These are phyloP conservation scores for Steatocranus sp. DNA, from an alignment of 2,797 vertebrate species.

Conservation along the genomic window DNA sequence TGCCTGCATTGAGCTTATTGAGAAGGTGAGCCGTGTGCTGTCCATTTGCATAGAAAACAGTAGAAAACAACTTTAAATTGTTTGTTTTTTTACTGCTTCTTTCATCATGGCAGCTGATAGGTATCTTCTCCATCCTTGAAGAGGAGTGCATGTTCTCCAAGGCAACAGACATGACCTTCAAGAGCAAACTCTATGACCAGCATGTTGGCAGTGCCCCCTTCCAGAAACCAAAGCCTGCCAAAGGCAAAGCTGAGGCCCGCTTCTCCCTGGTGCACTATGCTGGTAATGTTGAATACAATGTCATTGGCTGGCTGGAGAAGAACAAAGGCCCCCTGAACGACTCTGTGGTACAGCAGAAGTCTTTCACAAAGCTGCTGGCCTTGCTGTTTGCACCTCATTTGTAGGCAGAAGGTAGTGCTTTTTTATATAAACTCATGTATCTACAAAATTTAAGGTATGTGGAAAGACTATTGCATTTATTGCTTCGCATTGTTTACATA, in stretches of 20 bases:
- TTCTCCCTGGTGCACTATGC: slow-evolving; percentile 79
- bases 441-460: neutral
- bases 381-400: slow-evolving; percentile 67
- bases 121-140: slow-evolving; percentile 79
- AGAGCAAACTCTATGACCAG: slow-evolving; percentile 81
- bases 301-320: slow-evolving; percentile 80
- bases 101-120: slow-evolving; percentile 78
- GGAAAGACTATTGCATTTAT: neutral
- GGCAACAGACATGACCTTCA: slow-evolving; percentile 80
- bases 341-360: slow-evolving; percentile 82
- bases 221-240: slow-evolving; percentile 82
- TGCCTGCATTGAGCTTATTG: neutral
- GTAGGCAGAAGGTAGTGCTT: neutral
- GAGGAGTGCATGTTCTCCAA: slow-evolving; percentile 87
- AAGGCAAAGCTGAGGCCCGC: slow-evolving; percentile 83
- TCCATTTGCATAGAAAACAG: neutral
- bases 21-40: neutral
- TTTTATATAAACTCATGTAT: neutral
- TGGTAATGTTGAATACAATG: slow-evolving; percentile 88
- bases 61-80: neutral
- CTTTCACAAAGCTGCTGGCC: slow-evolving; percentile 79
- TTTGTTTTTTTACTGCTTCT: slow-evolving; percentile 53
- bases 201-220: slow-evolving; percentile 74
- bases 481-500: neutral
- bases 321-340: slow-evolving; percentile 90